Percentiles rank a stretch among this genome's conserved stretches.
phyloP scores from a whole-genome alignment of 2,888 invertebrate genomes.

The Shargacucullia verbasci region DNA sequence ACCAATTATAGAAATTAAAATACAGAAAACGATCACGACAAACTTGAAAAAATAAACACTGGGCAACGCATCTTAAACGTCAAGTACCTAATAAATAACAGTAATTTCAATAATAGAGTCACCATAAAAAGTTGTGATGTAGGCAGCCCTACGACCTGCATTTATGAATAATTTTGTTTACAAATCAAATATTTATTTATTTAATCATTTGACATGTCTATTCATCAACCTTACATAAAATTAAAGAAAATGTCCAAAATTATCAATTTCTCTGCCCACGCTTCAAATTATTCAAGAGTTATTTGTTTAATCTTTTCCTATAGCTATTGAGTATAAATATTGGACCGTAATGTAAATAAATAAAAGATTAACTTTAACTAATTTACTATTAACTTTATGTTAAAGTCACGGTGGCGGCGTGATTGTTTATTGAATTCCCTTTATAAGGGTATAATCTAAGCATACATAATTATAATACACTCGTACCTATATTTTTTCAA shows the following conservation, averaged over 20 bases:
- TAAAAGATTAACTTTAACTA: constrained; percentile 52
- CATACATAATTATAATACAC: too few relatives aligned
- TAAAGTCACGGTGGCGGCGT: constrained; percentile 48
- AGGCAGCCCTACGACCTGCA: constrained; percentile 38
- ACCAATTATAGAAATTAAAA: too few relatives aligned
- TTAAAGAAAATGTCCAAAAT: constrained; percentile 11
- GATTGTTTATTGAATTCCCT: constrained; percentile 46
- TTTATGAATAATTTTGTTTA: constrained; percentile 22
- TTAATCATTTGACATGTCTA: constrained; percentile 16
- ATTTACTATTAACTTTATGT: constrained; percentile 36
- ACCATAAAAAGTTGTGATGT: constrained; percentile 40
- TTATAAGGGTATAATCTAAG: constrained; percentile 35
- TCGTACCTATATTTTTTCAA: constrained; percentile 30
- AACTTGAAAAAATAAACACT: background rate
- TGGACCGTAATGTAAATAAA: constrained; percentile 55
- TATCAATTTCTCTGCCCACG: constrained; percentile 32
- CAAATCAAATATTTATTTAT: constrained; percentile 26
- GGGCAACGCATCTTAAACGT: constrained; percentile 18
- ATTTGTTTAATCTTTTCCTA: constrained; percentile 52
- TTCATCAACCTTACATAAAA: constrained; percentile 16
- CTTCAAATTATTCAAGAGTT: constrained; percentile 24
- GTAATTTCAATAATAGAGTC: constrained; percentile 25
- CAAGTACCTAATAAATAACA: constrained; percentile 31
- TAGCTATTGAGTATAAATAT: constrained; percentile 58
- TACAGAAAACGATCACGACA: too few relatives aligned